A percentile compares a stretch with the other conserved stretches of the same genome.
Conservation (phyloP, 2,888 invertebrate species). For the Sipha maydis region DNA sequence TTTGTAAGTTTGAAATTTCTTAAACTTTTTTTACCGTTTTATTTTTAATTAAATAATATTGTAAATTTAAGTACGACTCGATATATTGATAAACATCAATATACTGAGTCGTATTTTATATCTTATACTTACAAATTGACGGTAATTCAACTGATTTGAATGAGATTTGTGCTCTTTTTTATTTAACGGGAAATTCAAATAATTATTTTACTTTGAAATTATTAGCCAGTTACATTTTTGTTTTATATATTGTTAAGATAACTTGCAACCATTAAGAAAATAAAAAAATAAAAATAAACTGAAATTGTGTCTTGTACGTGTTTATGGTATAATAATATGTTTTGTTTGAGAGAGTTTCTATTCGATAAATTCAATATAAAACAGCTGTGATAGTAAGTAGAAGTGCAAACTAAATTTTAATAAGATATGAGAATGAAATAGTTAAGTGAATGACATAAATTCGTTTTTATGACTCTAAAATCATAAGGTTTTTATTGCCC, state of each 20-base stretch:
- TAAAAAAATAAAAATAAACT: too few relatives aligned
- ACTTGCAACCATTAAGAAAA: too few relatives aligned
- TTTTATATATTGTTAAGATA: background rate
- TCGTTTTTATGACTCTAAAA: background rate
- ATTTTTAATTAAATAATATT: background rate
- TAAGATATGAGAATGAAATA: constrained; percentile 9
- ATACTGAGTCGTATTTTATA: background rate
- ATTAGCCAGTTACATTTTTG: background rate
- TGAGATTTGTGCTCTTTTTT: background rate
- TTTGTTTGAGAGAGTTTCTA: too few relatives aligned
- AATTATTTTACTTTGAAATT: background rate
- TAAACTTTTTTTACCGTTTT: background rate
- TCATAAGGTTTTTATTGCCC: constrained; percentile 28
- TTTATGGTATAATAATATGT: too few relatives aligned
- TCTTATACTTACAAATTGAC: background rate
- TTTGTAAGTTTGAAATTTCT: background rate
- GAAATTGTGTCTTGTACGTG: too few relatives aligned
- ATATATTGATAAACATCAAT: too few relatives aligned
- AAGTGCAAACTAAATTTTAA: background rate
- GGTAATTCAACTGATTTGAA: background rate
- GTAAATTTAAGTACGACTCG: background rate
- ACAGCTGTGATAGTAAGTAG: too few relatives aligned
- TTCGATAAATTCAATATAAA: too few relatives aligned
- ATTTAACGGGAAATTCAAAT: background rate
- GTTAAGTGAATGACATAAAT: background rate